Base-by-base conservation (phyloP, 2,113 vertebrate genomes). In the Varanus komodoensis region DNA sequence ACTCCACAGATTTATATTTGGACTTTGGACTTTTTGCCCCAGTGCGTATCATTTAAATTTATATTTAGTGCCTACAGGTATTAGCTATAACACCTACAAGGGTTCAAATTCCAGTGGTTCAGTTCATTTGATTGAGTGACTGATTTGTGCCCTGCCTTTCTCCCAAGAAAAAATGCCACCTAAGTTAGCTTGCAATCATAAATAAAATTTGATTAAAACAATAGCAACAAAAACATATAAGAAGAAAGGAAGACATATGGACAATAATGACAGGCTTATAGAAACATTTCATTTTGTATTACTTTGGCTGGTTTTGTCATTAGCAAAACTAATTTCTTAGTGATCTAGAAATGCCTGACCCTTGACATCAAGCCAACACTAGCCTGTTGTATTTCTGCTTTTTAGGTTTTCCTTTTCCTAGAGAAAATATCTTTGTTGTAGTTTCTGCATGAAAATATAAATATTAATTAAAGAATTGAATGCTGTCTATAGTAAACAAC, bases 231-330 rank as follows among this genome's bases (percentile, higher is more conserved):
- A 64, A 64, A 19, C 21, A 19, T 19, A 86, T 61, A 61, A 17
- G 71, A 90, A 93, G 87, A 78, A 91, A 88, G 92, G 93, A 90
- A 57, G 64, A 61, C 29, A 94, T 54, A 92, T 64, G 92, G 57
- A 91, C 19, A 87, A 69, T n/a, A 92, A 38, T 86, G 94, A 89
- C 57, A 92, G 80, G 92, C 91, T 91, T 95, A 90, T 73, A 89
- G 86, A 96, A 95, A 91, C 87, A 95, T 95, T 96, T 96, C 87
- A 93, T 94, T 84, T 92, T 94, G 95, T 88, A 92, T 84, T 87
- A 9, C 68, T 94, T 57, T 91, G 67, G 79, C 79, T 92, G 85
- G 88, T 93, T 96, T 94, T 87, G 81, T 91, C 88, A 94, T 88
- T 93, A 89, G 91, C 91, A 90, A 54, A 93, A 14, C 32, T 91